A percentile compares a stretch with the other conserved stretches of the same genome.
phyloP scores from a whole-genome alignment of 2,113 vertebrate species.

The Scortum barcoo region DNA sequence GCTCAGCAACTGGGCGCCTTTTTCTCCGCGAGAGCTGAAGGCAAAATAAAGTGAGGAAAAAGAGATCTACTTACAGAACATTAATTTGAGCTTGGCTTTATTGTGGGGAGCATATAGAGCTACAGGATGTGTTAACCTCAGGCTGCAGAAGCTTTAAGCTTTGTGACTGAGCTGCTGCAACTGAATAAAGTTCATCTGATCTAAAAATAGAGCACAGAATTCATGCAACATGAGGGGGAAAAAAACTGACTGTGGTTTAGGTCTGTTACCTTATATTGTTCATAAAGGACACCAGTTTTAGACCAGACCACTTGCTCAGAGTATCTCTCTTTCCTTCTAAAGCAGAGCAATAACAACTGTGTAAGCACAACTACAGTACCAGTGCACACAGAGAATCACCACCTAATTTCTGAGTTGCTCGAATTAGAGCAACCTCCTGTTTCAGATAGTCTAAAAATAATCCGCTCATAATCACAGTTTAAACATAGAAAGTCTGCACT shows the following conservation, averaged over 20 bases:
- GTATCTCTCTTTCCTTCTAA: slow-evolving; percentile 8
- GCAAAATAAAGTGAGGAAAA: slow-evolving; percentile 46
- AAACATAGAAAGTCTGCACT: slow-evolving; percentile 45
- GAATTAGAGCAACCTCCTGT: slow-evolving; percentile 65
- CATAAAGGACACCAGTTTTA: background rate
- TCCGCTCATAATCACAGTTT: slow-evolving; percentile 44
- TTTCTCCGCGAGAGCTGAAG: slow-evolving; percentile 14
- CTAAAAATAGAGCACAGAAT: background rate
- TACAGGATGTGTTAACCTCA: background rate
- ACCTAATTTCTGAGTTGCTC: slow-evolving; percentile 57
- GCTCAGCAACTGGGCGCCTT: slow-evolving; percentile 1
- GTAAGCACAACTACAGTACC: slow-evolving; percentile 9
- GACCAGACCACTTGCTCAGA: background rate
- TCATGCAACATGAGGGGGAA: background rate
- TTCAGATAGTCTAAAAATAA: slow-evolving; percentile 70
- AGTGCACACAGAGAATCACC: slow-evolving; percentile 23
- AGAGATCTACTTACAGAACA: slow-evolving; percentile 29
- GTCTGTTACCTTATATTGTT: background rate
- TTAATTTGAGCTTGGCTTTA: slow-evolving; percentile 18
- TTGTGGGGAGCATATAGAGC: slow-evolving; percentile 14
- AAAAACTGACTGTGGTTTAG: background rate
- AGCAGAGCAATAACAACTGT: slow-evolving; percentile 16
- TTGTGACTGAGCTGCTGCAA: background rate
- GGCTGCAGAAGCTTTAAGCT: background rate
- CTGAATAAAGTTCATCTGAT: background rate